Evolutionary conservation across 2,797 vertebrate genomes (phyloP).

Genomic region (Atherinosoma microstoma): DNA sequence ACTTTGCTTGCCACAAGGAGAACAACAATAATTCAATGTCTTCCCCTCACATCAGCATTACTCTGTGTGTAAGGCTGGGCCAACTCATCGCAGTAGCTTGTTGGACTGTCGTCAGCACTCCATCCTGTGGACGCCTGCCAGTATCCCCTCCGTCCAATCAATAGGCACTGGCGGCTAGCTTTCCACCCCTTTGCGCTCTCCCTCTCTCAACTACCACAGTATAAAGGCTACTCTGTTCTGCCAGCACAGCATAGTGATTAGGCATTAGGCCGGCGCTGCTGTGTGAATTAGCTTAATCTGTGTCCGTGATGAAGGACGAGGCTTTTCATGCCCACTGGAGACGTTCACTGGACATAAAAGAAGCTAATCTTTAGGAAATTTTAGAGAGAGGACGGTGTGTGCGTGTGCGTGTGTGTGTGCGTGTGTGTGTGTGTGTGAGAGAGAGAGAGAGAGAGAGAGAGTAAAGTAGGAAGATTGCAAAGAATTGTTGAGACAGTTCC

Average conservation of each 20-base stretch:
- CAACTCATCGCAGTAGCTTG: slow-evolving; percentile 72
- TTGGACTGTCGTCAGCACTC: slow-evolving; percentile 80
- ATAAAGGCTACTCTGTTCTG: slow-evolving; percentile 76
- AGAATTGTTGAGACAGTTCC: slow-evolving; percentile 58
- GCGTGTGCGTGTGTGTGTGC: slow-evolving; percentile 19
- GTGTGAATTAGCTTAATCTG: slow-evolving; percentile 82
- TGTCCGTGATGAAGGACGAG: slow-evolving; percentile 78
- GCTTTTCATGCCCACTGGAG: slow-evolving; percentile 77
- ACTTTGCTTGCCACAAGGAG: slow-evolving; percentile 37
- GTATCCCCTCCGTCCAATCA: slow-evolving; percentile 72
- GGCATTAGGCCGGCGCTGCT: slow-evolving; percentile 75
- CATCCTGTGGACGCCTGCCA: slow-evolving; percentile 78
- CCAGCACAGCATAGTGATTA: slow-evolving; percentile 78
- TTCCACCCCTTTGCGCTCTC: slow-evolving; percentile 55
- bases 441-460: too few species aligned
- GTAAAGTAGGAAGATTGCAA: slow-evolving; percentile 31
- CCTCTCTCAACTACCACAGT: slow-evolving; percentile 54
- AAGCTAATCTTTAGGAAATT: slow-evolving; percentile 76
- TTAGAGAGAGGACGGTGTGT: slow-evolving; percentile 45
- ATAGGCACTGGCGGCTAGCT: slow-evolving; percentile 78
- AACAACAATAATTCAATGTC: slow-evolving; percentile 62
- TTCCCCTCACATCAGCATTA: slow-evolving; percentile 64
- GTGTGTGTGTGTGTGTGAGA: too few species aligned
- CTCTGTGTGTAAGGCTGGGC: slow-evolving; percentile 43
- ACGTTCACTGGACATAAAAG: slow-evolving; percentile 74